Evolutionary conservation across 2,888 invertebrate species (phyloP).

Genomic region (Neoaliturus tenellus): DNA sequence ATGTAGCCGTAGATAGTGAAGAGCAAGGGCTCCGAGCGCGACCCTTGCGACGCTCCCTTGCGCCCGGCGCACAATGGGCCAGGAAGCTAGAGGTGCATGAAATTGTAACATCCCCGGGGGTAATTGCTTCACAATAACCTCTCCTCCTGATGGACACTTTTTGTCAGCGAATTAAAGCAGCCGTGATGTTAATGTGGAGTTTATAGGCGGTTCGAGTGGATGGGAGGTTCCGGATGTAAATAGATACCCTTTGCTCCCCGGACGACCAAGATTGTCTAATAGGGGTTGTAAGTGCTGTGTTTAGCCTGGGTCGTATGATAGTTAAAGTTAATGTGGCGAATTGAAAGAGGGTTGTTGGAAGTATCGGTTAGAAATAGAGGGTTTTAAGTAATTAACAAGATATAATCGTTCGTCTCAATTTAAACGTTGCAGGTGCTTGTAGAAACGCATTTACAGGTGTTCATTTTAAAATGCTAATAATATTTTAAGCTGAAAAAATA

Average conservation of each 20-base stretch:
- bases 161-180: slow-evolving; percentile 20
- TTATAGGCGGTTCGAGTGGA: slow-evolving; percentile 30
- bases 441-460: too few relatives aligned
- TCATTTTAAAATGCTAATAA: too few relatives aligned
- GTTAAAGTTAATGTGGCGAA: neutral
- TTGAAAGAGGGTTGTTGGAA: neutral
- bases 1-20: slow-evolving; percentile 24
- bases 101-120: slow-evolving; percentile 51
- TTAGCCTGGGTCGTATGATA: neutral
- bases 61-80: slow-evolving; percentile 13
- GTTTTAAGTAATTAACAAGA: too few relatives aligned
- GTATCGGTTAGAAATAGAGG: too few relatives aligned
- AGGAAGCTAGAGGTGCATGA: slow-evolving; percentile 44
- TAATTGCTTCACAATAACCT: slow-evolving; percentile 45
- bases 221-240: slow-evolving; percentile 23
- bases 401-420: too few relatives aligned
- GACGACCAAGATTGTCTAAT: neutral
- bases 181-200: slow-evolving; percentile 43
- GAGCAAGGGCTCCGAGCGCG: slow-evolving; percentile 3
- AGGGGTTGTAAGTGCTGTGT: neutral
- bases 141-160: slow-evolving; percentile 37
- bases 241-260: slow-evolving; percentile 15
- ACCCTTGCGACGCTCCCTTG: slow-evolving; percentile 16
- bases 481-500: too few relatives aligned
- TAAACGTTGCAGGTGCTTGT: too few relatives aligned